These are phyloP conservation scores for Pseudoatta argentina DNA, from an alignment of 1,140 invertebrate species.

Conservation along the genomic window DNA sequence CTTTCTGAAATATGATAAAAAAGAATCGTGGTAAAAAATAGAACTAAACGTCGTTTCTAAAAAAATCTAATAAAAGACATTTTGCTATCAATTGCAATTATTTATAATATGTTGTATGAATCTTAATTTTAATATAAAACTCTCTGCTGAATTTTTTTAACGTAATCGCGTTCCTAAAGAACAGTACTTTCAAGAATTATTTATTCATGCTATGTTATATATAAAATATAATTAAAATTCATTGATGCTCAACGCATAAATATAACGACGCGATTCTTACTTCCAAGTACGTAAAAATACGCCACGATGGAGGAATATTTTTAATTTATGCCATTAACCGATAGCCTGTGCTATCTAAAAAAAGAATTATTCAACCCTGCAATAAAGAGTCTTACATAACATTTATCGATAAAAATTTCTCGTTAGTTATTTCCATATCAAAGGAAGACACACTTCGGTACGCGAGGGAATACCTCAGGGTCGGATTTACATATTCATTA, in stretches of 20 bases:
- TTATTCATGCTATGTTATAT: neutral
- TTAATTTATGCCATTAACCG: conserved; percentile 42
- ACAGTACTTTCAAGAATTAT: neutral
- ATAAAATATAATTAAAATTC: conserved; percentile 10
- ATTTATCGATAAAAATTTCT: conserved; percentile 38
- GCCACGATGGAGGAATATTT: conserved; percentile 5
- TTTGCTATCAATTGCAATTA: neutral
- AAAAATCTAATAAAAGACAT: neutral
- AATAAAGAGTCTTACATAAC: conserved; percentile 44
- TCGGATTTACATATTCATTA: conserved; percentile 5
- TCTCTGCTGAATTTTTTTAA: neutral
- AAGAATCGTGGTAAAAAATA: neutral
- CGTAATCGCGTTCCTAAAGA: neutral
- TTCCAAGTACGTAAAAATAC: conserved; percentile 3
- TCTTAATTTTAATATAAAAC: neutral
- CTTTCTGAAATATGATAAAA: conserved; percentile 90
- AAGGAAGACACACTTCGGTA: neutral
- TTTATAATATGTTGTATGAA: neutral
- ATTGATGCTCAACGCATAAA: neutral
- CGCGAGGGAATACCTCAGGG: neutral
- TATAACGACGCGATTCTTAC: conserved; percentile 8
- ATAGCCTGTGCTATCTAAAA: conserved; percentile 10
- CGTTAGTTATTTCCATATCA: conserved; percentile 18
- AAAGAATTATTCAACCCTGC: conserved; percentile 47
- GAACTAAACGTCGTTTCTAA: neutral